A percentile compares a stretch with the other conserved stretches of the same genome.
phyloP scores from a whole-genome alignment of 2,888 invertebrate species.

The Anoncus sp. region DNA sequence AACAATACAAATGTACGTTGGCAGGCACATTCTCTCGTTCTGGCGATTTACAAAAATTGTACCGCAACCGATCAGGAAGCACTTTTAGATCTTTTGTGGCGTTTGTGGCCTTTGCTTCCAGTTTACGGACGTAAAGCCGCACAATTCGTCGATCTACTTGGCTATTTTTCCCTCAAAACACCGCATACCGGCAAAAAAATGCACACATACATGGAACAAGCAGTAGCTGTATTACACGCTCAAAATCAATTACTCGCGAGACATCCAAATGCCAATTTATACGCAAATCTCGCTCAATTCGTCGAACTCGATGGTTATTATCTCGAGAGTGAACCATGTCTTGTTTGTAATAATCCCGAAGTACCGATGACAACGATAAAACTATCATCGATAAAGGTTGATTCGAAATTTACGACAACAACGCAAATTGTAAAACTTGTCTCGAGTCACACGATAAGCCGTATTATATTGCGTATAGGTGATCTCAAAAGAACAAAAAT shows the following conservation, averaged over 20 bases:
- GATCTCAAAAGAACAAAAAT: slow-evolving; percentile 99
- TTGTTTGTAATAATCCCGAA: slow-evolving; percentile 99
- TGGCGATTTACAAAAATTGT: slow-evolving; percentile 94
- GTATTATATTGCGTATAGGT: slow-evolving; percentile 95
- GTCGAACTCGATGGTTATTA: slow-evolving; percentile 98
- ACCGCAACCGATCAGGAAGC: slow-evolving; percentile 90
- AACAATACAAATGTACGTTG: slow-evolving; percentile 96
- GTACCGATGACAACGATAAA: slow-evolving; percentile 96
- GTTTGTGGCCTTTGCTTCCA: slow-evolving; percentile 95
- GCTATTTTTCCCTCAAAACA: slow-evolving; percentile 96
- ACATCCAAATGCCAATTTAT: slow-evolving; percentile 97
- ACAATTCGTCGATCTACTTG: slow-evolving; percentile 98
- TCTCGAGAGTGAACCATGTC: slow-evolving; percentile 98
- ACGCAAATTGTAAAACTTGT: slow-evolving; percentile 98
- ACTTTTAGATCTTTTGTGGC: slow-evolving; percentile 94
- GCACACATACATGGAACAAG: slow-evolving; percentile 92
- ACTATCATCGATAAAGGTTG: slow-evolving; percentile 96
- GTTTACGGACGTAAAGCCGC: slow-evolving; percentile 97
- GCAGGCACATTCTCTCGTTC: slow-evolving; percentile 96
- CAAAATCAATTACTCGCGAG: slow-evolving; percentile 95
- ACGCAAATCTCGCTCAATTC: slow-evolving; percentile 96
- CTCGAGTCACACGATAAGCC: slow-evolving; percentile 97
- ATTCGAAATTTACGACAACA: slow-evolving; percentile 99
- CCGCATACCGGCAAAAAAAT: slow-evolving; percentile 89
- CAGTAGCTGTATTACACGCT: slow-evolving; percentile 92